phyloP scores from a whole-genome alignment of 2,797 vertebrate genomes.

The Channa striata region DNA sequence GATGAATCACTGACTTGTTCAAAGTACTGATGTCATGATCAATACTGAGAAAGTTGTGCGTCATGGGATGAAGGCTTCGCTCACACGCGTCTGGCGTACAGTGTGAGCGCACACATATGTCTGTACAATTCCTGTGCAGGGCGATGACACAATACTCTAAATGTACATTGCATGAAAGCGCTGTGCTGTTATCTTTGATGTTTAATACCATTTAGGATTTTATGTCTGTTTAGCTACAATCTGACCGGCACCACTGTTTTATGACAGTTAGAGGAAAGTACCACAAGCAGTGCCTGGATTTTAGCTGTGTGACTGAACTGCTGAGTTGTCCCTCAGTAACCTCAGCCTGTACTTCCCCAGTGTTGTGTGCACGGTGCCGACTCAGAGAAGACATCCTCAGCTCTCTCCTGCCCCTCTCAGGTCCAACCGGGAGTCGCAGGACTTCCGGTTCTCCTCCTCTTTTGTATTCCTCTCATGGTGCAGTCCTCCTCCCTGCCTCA shows the following conservation, averaged over 20 bases:
- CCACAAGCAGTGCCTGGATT: constrained; percentile 25
- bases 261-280: constrained; percentile 25
- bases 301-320: constrained; percentile 44
- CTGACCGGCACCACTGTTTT: not conserved
- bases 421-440: constrained; percentile 44
- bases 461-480: constrained; percentile 61
- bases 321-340: constrained; percentile 57
- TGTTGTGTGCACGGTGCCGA: not conserved
- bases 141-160: not conserved
- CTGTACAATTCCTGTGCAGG: not conserved
- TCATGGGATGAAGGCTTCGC: constrained; percentile 21
- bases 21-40: constrained; percentile 35
- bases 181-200: not conserved
- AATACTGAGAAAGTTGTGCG: constrained; percentile 14
- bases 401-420: constrained; percentile 76
- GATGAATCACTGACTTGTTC: constrained; percentile 53
- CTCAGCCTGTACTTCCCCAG: constrained; percentile 33
- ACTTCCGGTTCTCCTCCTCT: constrained; percentile 76
- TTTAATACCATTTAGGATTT: not conserved
- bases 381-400: constrained; percentile 43
- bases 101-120: not conserved
- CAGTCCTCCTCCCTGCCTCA: constrained; percentile 64
- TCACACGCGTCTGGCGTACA: constrained; percentile 10
- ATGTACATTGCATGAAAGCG: not conserved
- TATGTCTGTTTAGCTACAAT: not conserved